A percentile compares a stretch with the other conserved stretches of the same genome.
These are phyloP conservation scores for Nycticryphes semicollaris DNA, from an alignment of 2,113 vertebrate genomes.

Conservation along the genomic window DNA sequence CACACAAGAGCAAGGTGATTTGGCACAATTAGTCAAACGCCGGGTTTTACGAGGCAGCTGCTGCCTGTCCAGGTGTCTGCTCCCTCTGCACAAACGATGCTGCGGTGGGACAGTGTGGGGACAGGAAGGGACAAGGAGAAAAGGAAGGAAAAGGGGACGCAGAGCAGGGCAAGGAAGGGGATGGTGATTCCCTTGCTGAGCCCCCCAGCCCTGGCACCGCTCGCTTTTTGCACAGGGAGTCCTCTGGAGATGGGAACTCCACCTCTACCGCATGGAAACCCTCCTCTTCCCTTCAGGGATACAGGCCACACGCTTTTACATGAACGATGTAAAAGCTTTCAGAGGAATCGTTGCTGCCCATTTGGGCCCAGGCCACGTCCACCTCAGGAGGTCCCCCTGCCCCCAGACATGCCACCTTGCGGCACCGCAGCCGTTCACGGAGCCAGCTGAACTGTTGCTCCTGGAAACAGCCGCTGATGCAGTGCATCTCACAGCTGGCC, in stretches of 20 bases:
- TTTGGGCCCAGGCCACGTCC: not conserved
- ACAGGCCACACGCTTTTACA: accelerated
- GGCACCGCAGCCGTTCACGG: not conserved
- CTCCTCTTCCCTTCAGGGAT: not conserved
- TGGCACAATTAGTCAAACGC: not conserved
- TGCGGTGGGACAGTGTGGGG: not conserved
- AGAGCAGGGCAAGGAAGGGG: not conserved
- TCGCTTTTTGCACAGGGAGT: not conserved
- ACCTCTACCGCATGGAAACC: accelerated
- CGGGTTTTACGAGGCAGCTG: not conserved
- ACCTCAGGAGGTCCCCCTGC: not conserved
- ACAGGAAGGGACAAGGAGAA: not conserved
- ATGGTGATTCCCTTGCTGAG: not conserved
- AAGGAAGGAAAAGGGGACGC: not conserved
- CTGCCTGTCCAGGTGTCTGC: not conserved
- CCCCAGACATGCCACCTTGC: not conserved
- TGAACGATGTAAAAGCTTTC: accelerated
- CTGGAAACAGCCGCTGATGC: not conserved
- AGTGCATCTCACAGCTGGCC: not conserved
- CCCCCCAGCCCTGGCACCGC: not conserved
- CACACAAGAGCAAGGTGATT: not conserved
- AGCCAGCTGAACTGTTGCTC: not conserved
- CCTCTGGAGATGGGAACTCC: not conserved
- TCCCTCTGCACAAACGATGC: not conserved
- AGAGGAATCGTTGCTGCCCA: not conserved